These are phyloP conservation scores for Serripes groenlandicus DNA, from an alignment of 2,888 invertebrate genomes.

Conservation along the genomic window DNA sequence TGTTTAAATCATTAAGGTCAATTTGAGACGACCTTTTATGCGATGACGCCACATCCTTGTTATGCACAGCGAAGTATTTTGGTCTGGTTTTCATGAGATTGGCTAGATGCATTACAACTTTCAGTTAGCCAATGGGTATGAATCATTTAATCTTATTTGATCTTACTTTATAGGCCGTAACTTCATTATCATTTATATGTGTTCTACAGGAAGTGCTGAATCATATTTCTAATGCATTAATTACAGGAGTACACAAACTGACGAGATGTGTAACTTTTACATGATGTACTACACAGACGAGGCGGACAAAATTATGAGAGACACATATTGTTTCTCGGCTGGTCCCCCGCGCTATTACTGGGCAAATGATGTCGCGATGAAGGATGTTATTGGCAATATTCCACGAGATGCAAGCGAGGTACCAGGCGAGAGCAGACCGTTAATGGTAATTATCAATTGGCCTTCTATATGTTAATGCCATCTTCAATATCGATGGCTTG, in stretches of 20 bases:
- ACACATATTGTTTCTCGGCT: slow-evolving; percentile 86
- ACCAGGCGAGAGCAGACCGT: slow-evolving; percentile 63
- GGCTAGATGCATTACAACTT: neutral
- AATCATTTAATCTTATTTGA: neutral
- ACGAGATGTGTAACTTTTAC: slow-evolving; percentile 87
- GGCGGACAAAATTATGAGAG: slow-evolving; percentile 72
- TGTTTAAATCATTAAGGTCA: no score
- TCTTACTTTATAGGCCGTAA: no score
- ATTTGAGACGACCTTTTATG: neutral
- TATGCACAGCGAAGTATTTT: neutral
- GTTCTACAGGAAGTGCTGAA: no score
- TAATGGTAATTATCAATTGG: slow-evolving; percentile 43
- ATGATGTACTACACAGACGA: slow-evolving; percentile 86
- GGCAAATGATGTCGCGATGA: slow-evolving; percentile 85
- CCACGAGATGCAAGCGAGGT: slow-evolving; percentile 75
- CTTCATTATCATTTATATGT: no score
- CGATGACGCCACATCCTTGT: neutral
- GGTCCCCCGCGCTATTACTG: slow-evolving; percentile 96
- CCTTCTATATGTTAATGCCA: no score
- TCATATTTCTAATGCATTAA: no score
- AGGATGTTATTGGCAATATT: slow-evolving; percentile 63
- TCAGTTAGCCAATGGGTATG: neutral
- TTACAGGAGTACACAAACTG: slow-evolving; percentile 83
- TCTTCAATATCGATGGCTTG: no score
- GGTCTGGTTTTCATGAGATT: neutral